Base-by-base conservation (phyloP, 2,797 vertebrate species). In the Coluber constrictor region DNA sequence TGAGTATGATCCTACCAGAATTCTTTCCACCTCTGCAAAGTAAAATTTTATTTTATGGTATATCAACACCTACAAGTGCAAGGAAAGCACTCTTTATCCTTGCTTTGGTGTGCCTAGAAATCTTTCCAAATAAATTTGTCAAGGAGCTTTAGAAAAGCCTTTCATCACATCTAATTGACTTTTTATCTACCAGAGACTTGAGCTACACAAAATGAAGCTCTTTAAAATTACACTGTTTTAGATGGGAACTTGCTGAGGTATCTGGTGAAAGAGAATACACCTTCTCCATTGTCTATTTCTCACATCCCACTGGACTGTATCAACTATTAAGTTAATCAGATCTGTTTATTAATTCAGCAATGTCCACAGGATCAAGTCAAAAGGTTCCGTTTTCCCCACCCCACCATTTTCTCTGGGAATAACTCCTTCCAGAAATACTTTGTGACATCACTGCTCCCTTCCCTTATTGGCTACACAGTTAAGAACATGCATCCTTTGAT, bases 1-100 rank as follows among this genome's bases (percentile, higher is more conserved):
- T 94, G 94, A 96, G 96, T 94, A 97, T 97, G 97, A 97, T 96
- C 94, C 97, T 96, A 96, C 96, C 96, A 97, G 90, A 92, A 96
- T 94, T 96, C 92, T 96, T 97, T 97, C 96, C 92, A 93, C 94
- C 97, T 91, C 94, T 96, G 61, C 60, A 93, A 93, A 93, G 92
- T 83, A 9, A 83, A 54, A 94, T 92, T 55, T 95, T 93, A 90
- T 95, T 96, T 95, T 93, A 91, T 91, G 92, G 27, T 87, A 86
- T 83, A 60, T 60, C 92, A 16, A 93, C 88, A 94, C 89, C 57
- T 32, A 88, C 94, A 88, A 91, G 70, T 95, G 92, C 94, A n/a
- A 18, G 86, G 88, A 95, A 90, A 90, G 86, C 91, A 47, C 86
- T 23, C 37, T 27, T 86, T 13, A 12, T 55, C 13, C 32, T 88